These are phyloP conservation scores for Drosophila pseudoananassae DNA, from an alignment of 1,140 invertebrate species.

Conservation along the genomic window DNA sequence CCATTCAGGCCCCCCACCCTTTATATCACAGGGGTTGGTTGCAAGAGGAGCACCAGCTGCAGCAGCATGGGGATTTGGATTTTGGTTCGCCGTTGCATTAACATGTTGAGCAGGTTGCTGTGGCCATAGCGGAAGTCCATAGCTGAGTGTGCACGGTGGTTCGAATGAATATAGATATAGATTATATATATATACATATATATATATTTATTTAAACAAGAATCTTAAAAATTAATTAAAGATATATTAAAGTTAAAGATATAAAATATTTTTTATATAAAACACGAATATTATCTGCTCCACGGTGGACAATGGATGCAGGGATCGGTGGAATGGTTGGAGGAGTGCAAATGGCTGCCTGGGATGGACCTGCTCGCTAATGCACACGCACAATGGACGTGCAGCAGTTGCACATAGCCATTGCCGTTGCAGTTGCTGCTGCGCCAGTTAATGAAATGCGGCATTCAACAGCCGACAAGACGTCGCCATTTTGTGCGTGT, in stretches of 20 bases:
- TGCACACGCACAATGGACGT: conserved; percentile 77
- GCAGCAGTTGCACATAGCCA: conserved; percentile 33
- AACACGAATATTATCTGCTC: background rate
- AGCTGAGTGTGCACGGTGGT: conserved; percentile 19
- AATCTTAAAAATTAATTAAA: no score
- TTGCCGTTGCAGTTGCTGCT: conserved; percentile 27
- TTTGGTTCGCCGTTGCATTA: conserved; percentile 66
- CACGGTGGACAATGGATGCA: conserved; percentile 21
- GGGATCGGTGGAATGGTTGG: background rate
- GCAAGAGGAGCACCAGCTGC: conserved; percentile 40
- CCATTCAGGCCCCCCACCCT: conserved; percentile 8
- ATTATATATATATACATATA: no score
- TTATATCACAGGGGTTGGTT: conserved; percentile 4
- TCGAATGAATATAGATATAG: background rate
- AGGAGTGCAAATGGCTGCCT: background rate
- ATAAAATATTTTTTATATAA: no score
- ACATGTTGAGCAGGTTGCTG: conserved; percentile 74
- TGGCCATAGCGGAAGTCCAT: conserved; percentile 47
- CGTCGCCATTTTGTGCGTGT: conserved; percentile 68
- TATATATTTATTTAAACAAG: no score
- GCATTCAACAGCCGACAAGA: conserved; percentile 56
- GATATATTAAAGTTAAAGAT: no score
- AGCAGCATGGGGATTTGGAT: conserved; percentile 45
- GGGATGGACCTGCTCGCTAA: conserved; percentile 50
- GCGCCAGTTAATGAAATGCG: conserved; percentile 71